Evolutionary conservation across 1,140 invertebrate species (phyloP).

Genomic region (Drosophila chauvacae): DNA sequence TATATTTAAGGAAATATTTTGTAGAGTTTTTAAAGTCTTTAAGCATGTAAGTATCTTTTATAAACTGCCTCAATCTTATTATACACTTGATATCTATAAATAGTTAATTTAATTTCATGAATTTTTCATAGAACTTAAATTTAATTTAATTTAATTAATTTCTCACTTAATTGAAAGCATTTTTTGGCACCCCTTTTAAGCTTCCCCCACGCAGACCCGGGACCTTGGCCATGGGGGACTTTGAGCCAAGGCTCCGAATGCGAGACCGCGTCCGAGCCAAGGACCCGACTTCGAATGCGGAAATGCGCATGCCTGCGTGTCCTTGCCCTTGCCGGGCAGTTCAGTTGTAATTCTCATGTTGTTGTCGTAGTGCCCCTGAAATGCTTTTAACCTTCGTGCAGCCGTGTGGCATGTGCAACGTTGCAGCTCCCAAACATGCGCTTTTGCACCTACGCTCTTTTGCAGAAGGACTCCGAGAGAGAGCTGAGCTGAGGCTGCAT

Average conservation of each 20-base stretch:
- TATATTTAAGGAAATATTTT: neutral
- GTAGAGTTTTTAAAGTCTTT: neutral
- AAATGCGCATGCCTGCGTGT: conserved; percentile 83
- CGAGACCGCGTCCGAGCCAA: conserved; percentile 29
- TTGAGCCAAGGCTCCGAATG: conserved; percentile 30
- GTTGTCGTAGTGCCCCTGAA: conserved; percentile 70
- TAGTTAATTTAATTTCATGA: neutral
- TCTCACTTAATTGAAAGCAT: too few relatives aligned
- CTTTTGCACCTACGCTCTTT: conserved; percentile 44
- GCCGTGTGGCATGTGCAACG: conserved; percentile 59
- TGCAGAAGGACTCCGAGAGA: neutral
- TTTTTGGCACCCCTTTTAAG: neutral
- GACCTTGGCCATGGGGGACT: conserved; percentile 65
- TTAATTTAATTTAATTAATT: neutral
- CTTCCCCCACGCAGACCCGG: conserved; percentile 23
- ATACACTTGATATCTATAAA: neutral
- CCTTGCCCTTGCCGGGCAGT: conserved; percentile 71
- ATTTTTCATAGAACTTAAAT: too few relatives aligned
- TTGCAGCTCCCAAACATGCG: conserved; percentile 70
- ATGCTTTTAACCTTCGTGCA: conserved; percentile 78
- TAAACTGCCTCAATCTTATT: neutral
- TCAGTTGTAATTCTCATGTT: conserved; percentile 39
- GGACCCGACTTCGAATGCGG: conserved; percentile 59
- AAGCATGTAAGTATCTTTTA: neutral
- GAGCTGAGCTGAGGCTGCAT: neutral